Evolutionary conservation across 2,113 vertebrate genomes (phyloP).

Genomic region (Spheniscus mendiculus): DNA sequence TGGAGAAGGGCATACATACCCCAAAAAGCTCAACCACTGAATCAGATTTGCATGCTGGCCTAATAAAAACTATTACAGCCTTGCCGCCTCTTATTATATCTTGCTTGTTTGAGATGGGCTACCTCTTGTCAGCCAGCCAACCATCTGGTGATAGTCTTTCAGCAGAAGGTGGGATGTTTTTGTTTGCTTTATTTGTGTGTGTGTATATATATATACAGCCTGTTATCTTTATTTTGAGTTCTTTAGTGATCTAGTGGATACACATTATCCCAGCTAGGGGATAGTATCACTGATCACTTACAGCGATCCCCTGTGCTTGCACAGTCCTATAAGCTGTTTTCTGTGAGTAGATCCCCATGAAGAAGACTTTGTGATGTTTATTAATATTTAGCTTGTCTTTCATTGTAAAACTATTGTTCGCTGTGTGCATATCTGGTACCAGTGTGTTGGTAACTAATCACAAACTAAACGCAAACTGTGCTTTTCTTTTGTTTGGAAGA

Average conservation of each 20-base stretch:
- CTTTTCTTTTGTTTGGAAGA: not conserved
- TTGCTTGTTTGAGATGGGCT: not conserved
- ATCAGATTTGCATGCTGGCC: not conserved
- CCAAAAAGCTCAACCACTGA: not conserved
- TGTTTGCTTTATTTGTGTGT: not conserved
- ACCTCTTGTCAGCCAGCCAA: not conserved
- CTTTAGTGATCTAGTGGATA: not conserved
- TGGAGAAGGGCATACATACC: not conserved
- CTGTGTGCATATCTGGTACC: not conserved
- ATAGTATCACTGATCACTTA: not conserved
- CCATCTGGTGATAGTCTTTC: not conserved
- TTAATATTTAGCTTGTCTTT: not conserved
- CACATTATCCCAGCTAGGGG: not conserved
- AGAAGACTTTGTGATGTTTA: not conserved
- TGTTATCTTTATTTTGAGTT: not conserved
- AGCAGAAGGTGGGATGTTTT: not conserved
- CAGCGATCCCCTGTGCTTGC: not conserved
- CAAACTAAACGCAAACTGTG: not conserved
- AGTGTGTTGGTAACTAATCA: not conserved
- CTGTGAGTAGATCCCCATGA: rapidly evolving
- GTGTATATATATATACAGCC: not conserved
- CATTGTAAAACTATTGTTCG: not conserved
- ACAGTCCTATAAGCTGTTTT: not conserved
- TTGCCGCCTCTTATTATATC: not conserved
- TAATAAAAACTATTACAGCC: not conserved